Evolutionary conservation across 2,888 invertebrate genomes (phyloP), one percentile per base, ranked within the genome.

Genomic region (Cremastinae sp.): DNA sequence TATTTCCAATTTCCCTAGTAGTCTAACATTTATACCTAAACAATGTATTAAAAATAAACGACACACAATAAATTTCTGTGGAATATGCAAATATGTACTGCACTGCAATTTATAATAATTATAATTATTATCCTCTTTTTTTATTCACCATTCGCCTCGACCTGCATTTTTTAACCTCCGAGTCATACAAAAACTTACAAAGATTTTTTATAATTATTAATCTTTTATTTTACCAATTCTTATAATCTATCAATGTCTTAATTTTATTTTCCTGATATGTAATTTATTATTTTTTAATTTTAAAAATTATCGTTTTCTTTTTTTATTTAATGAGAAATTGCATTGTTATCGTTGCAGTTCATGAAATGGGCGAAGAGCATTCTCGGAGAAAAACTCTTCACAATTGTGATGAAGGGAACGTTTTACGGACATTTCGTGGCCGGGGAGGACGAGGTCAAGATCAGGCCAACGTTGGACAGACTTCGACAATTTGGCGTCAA

Each of bases 391-490:
- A 93, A 90, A 80, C 87, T 98, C 78, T 99, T 99, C 91, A 93
- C 94, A 78, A 85, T 91, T 78, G 81, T 97, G 76, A 98, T 99
- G 98, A 97, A 97, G 90, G 92, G 93, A 53, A 97, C 99, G 20
- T 98, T 99, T 91, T 99, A 99, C 91, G 99, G 99, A 7, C 99
- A 99, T 91, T 99, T 99, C 91, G 99, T 99, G 64, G 99, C 98
- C 62, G 99, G 99, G 72, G 97, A 98, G 90, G 96, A 98, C 90
- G 95, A 96, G 90, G 92, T 94, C 83, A 95, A 94, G 89, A 97
- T 98, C 87, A 93, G 94, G 83, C 97, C 98, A 41, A 94, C 94
- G 66, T 92, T 98, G 83, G 95, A 96, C 88, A 93, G 96, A 88
- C 91, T 99, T 87, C 93, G 96, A 72, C 95, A 96, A 73, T 99